Evolutionary conservation across 1,140 invertebrate species (phyloP).

Genomic region (Alviniconcha marisindica): DNA sequence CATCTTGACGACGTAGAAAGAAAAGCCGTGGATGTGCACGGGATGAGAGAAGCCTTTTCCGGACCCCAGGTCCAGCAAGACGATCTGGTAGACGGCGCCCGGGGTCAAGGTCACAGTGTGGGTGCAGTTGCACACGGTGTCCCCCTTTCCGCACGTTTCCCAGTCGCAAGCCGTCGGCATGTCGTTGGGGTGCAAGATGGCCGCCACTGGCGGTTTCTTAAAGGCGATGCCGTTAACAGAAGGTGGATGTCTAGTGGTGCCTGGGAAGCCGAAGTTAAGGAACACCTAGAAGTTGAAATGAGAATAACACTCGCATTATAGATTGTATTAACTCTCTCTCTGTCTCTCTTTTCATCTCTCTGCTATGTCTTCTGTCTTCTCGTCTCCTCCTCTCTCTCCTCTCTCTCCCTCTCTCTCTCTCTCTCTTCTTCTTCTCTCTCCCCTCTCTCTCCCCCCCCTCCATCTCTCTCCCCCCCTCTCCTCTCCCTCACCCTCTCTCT

Average conservation of each 20-base stretch:
- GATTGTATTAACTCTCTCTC: no score
- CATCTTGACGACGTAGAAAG: conserved; percentile 83
- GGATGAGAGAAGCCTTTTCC: conserved; percentile 81
- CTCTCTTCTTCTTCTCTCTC: no score
- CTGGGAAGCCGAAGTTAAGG: conserved; percentile 69
- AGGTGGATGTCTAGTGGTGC: not conserved
- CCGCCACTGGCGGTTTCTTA: conserved; percentile 54
- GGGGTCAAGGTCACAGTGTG: not conserved
- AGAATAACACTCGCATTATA: no score
- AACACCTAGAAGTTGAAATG: conserved; percentile 32
- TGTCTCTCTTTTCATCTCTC: no score
- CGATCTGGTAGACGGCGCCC: conserved; percentile 53
- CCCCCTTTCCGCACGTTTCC: not conserved
- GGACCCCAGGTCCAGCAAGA: conserved; percentile 77
- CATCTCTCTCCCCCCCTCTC: no score
- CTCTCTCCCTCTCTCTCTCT: no score
- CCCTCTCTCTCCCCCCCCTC: no score
- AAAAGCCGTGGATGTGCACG: no score
- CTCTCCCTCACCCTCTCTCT: no score
- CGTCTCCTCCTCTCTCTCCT: no score
- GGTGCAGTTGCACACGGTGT: not conserved
- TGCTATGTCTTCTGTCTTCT: no score
- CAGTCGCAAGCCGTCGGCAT: not conserved
- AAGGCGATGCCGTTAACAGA: conserved; percentile 59
- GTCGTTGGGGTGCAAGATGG: conserved; percentile 54